Percentiles rank a stretch among this genome's conserved stretches.
Conservation (phyloP, 2,888 invertebrate species). For the Dasypogon diadema region DNA sequence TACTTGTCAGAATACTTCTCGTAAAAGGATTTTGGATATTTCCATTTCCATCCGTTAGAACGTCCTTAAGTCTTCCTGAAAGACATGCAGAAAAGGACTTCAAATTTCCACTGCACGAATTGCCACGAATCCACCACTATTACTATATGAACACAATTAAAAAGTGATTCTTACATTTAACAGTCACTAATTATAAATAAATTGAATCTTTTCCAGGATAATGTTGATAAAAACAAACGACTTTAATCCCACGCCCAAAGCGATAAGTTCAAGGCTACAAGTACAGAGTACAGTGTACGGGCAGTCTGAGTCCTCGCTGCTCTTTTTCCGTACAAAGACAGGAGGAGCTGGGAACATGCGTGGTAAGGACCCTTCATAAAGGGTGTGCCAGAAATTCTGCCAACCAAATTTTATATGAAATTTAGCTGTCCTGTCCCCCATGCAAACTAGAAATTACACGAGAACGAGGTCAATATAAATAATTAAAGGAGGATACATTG, state of each 20-base stretch:
- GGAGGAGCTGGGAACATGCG: constrained; percentile 35
- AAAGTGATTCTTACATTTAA: not conserved
- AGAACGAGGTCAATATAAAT: constrained; percentile 37
- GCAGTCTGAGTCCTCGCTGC: constrained; percentile 28
- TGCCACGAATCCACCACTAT: not conserved
- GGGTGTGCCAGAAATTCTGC: constrained; percentile 34
- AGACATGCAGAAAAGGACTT: too few species aligned
- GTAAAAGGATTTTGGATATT: too few species aligned
- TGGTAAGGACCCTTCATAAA: constrained; percentile 4
- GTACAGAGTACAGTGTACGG: constrained; percentile 17
- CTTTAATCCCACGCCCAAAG: constrained; percentile 55
- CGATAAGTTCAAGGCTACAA: constrained; percentile 56
- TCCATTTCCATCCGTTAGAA: too few species aligned
- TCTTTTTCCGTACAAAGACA: constrained; percentile 33
- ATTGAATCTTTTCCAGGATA: not conserved
- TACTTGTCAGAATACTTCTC: too few species aligned
- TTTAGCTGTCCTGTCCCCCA: not conserved
- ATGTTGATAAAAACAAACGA: constrained; percentile 44
- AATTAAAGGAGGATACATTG: constrained; percentile 34
- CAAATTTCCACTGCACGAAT: too few species aligned
- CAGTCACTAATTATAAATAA: not conserved
- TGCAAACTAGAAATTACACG: not conserved
- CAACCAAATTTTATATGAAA: not conserved
- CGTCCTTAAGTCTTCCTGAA: too few species aligned
- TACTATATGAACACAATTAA: not conserved